These are phyloP conservation scores for Brachionus plicatilis DNA, from an alignment of 1,140 invertebrate genomes.

Conservation along the genomic window DNA sequence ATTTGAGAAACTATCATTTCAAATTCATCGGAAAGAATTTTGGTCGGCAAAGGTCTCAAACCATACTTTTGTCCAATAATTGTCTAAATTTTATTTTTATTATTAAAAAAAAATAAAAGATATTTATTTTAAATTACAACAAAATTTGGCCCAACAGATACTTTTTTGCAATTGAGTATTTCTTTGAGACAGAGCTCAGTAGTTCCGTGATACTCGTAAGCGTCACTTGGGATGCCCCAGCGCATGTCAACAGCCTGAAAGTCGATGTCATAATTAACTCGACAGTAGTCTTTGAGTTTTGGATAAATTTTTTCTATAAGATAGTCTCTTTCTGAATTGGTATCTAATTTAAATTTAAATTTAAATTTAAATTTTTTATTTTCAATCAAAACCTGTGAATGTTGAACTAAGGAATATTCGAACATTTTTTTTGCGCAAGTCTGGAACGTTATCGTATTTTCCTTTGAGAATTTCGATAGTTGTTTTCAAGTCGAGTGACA, in stretches of 20 bases:
- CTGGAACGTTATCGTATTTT: background rate
- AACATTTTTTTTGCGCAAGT: constrained; percentile 24
- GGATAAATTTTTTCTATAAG: constrained; percentile 48
- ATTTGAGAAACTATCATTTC: background rate
- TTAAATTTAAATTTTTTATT: background rate
- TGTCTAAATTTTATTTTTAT: constrained; percentile 63
- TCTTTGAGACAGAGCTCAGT: constrained; percentile 49
- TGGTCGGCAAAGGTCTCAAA: constrained; percentile 89
- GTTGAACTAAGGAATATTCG: constrained; percentile 13
- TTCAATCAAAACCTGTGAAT: constrained; percentile 17
- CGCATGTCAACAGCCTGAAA: constrained; percentile 54
- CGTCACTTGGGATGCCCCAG: constrained; percentile 51
- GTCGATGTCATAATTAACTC: constrained; percentile 47
- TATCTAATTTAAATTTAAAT: background rate
- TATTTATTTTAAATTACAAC: constrained; percentile 44
- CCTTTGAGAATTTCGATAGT: background rate
- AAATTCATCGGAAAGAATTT: constrained; percentile 72
- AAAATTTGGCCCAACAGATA: constrained; percentile 54
- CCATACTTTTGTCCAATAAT: constrained; percentile 97
- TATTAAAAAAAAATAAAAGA: constrained; percentile 65
- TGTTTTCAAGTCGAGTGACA: background rate
- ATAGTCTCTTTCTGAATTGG: constrained; percentile 46
- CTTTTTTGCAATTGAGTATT: constrained; percentile 50
- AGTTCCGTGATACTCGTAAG: constrained; percentile 48
- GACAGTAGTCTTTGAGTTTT: constrained; percentile 46